phyloP scores from a whole-genome alignment of 2,797 vertebrate genomes.

The Podarcis siculus region DNA sequence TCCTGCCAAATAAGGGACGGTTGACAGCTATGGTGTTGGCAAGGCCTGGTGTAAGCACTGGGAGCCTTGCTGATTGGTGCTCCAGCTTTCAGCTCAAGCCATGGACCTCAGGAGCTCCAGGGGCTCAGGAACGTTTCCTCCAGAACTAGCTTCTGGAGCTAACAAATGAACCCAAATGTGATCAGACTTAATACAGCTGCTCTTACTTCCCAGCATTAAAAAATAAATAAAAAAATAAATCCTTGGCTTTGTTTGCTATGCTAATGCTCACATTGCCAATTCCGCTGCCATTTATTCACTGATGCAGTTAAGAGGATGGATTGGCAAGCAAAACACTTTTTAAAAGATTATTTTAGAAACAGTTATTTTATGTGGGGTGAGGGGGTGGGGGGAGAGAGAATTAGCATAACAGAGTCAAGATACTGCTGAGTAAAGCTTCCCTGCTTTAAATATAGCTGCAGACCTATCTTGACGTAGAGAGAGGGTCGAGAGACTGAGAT shows the following conservation, averaged over 20 bases:
- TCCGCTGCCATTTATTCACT: neutral
- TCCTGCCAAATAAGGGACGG: too few relatives aligned
- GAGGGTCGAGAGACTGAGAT: neutral
- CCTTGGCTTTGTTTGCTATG: neutral
- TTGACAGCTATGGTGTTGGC: too few relatives aligned
- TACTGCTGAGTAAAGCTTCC: neutral
- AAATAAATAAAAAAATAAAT: neutral
- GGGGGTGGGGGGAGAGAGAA: neutral
- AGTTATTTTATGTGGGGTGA: neutral
- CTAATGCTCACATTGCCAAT: neutral
- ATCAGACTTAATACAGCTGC: neutral
- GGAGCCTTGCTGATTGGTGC: too few relatives aligned
- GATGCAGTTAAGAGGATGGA: constrained; percentile 17
- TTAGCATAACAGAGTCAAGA: neutral
- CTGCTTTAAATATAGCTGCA: constrained; percentile 6
- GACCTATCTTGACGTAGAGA: neutral
- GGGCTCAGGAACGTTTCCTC: too few relatives aligned
- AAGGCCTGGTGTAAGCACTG: too few relatives aligned
- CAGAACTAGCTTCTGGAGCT: neutral
- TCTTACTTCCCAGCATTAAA: neutral
- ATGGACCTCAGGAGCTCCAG: too few relatives aligned
- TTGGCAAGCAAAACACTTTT: constrained; percentile 8
- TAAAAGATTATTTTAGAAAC: constrained; percentile 9
- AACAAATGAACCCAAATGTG: neutral
- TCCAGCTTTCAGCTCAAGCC: neutral